Conservation (phyloP, 2,888 invertebrate genomes). For the Phortica magna region DNA sequence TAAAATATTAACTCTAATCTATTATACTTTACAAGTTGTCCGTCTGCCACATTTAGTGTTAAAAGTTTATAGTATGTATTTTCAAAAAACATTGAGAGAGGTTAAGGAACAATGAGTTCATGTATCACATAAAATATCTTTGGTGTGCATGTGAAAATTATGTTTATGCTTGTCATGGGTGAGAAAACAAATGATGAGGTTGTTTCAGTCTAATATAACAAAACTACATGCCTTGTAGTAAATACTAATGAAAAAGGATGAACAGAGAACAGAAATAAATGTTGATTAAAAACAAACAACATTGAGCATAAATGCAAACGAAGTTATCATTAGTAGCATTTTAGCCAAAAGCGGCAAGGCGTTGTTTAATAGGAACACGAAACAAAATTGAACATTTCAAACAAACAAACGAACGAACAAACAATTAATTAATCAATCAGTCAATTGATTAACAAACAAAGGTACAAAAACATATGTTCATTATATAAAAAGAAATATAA, state of each 20-base stretch:
- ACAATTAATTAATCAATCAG: constrained; percentile 29
- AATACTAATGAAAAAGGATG: constrained; percentile 16
- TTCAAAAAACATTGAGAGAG: no score
- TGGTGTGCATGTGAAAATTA: no score
- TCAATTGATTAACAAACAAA: constrained; percentile 30
- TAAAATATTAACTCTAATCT: no score
- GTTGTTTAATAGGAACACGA: constrained; percentile 49
- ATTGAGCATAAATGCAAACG: constrained; percentile 51
- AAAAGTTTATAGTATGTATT: no score
- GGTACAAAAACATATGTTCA: constrained; percentile 11
- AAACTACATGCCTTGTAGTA: neutral
- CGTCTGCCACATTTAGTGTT: no score
- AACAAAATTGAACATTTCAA: constrained; percentile 42
- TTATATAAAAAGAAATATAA: neutral
- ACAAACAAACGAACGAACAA: constrained; percentile 11
- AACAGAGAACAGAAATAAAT: constrained; percentile 47
- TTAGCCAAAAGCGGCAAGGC: constrained; percentile 41
- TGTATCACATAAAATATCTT: no score
- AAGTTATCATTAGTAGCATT: constrained; percentile 53
- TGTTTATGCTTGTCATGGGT: no score
- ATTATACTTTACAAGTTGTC: no score
- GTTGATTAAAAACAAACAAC: constrained; percentile 47
- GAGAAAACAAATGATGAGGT: no score
- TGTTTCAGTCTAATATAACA: no score
- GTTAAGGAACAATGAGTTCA: no score